Evolutionary conservation across 2,888 invertebrate species (phyloP).

Genomic region (Rotaria socialis): DNA sequence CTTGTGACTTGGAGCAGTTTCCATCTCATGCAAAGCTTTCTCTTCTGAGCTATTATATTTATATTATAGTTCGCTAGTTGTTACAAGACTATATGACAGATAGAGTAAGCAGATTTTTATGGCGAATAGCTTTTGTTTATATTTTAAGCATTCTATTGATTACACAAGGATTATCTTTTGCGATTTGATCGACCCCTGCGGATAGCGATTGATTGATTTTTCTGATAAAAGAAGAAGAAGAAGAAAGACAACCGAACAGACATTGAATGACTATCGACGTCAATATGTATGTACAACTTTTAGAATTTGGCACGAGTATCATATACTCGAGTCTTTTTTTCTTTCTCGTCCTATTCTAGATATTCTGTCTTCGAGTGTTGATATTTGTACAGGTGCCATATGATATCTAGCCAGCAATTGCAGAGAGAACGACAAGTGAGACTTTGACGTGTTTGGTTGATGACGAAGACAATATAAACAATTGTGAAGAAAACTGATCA

Average conservation of each 20-base stretch:
- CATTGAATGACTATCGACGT: not conserved
- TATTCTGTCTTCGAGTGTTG: not conserved
- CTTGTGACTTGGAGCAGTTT: no score
- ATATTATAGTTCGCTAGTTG: not conserved
- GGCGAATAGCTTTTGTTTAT: not conserved
- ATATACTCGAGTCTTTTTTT: not conserved
- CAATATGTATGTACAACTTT: not conserved
- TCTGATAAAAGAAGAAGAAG: not conserved
- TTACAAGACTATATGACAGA: not conserved
- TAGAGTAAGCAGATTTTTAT: not conserved
- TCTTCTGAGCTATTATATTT: no score
- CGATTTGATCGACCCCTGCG: not conserved
- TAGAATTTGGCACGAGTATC: not conserved
- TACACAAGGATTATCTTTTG: not conserved
- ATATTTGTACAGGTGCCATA: not conserved
- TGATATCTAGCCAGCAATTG: not conserved
- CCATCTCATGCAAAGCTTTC: not conserved
- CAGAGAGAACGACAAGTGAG: not conserved
- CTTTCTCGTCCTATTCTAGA: not conserved
- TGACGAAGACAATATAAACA: not conserved
- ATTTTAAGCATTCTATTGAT: not conserved
- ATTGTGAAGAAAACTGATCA: not conserved
- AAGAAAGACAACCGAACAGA: not conserved
- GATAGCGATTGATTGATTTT: conserved; percentile 18
- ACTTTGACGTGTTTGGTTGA: not conserved